Percentiles rank a stretch among this genome's conserved stretches.
These are phyloP conservation scores for Pseudanteris insignis DNA, from an alignment of 2,888 invertebrate species.

Conservation along the genomic window DNA sequence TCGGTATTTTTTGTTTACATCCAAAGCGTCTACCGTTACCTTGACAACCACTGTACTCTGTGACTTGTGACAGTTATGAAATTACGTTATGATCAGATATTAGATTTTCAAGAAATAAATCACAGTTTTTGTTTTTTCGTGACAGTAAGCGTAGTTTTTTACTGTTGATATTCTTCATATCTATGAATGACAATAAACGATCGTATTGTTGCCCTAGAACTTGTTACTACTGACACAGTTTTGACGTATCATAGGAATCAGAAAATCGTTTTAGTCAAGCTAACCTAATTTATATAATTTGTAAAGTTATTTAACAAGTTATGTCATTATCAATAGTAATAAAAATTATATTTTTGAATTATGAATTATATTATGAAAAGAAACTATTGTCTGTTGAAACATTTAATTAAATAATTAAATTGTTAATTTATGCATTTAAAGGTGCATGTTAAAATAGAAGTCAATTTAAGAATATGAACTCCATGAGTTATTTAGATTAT, in stretches of 20 bases:
- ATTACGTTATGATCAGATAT: background rate
- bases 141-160: background rate
- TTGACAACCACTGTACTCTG: slow-evolving; percentile 7
- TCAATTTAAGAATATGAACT: slow-evolving; percentile 4
- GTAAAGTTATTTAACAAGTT: too few relatives aligned
- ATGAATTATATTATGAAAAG: too few relatives aligned
- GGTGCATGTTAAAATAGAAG: background rate
- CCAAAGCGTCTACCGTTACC: slow-evolving; percentile 4
- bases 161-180: background rate
- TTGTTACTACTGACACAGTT: slow-evolving; percentile 6
- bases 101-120: background rate
- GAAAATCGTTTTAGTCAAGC: background rate
- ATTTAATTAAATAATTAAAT: too few relatives aligned
- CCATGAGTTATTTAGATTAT: slow-evolving; percentile 26
- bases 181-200: background rate
- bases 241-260: slow-evolving; percentile 3
- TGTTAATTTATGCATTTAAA: too few relatives aligned
- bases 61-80: slow-evolving; percentile 6
- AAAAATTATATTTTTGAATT: too few relatives aligned
- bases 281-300: slow-evolving; percentile 13
- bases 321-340: too few relatives aligned
- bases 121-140: background rate
- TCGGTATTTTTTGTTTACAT: slow-evolving; percentile 1
- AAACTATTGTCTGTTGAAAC: too few relatives aligned
- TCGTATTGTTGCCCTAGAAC: slow-evolving; percentile 2